Evolutionary conservation across 2,888 invertebrate species (phyloP).

Genomic region (Stenoptilia bipunctidactyla): DNA sequence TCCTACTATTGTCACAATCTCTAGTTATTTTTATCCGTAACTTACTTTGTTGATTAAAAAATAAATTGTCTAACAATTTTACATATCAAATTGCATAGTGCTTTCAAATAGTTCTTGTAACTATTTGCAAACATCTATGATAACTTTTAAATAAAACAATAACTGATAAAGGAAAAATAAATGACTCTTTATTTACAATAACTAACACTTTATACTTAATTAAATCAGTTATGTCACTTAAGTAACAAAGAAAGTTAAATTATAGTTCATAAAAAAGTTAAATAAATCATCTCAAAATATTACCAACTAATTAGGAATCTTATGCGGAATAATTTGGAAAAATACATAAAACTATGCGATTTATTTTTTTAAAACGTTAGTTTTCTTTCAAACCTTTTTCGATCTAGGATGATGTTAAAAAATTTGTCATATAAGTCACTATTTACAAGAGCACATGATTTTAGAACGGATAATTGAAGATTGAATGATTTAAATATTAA

Average conservation of each 20-base stretch:
- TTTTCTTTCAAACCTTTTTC: too few species aligned
- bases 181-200: background rate
- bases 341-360: too few species aligned
- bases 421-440: too few species aligned
- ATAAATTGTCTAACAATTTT: too few species aligned
- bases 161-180: background rate
- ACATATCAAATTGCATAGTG: too few species aligned
- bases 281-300: background rate
- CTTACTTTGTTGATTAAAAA: constrained; percentile 20
- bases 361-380: too few species aligned
- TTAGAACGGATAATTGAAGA: too few species aligned
- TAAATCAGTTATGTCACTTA: background rate
- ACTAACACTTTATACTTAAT: background rate
- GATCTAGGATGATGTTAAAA: too few species aligned
- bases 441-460: too few species aligned
- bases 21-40: constrained; percentile 39
- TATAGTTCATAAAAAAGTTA: background rate
- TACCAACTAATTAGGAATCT: background rate
- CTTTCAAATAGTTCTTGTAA: background rate
- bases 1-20: constrained; percentile 65
- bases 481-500: too few species aligned
- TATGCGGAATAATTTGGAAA: too few species aligned
- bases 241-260: background rate
- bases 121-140: background rate
- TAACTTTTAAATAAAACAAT: background rate